phyloP scores from a whole-genome alignment of 2,888 invertebrate species.

The Zonitis immaculata region DNA sequence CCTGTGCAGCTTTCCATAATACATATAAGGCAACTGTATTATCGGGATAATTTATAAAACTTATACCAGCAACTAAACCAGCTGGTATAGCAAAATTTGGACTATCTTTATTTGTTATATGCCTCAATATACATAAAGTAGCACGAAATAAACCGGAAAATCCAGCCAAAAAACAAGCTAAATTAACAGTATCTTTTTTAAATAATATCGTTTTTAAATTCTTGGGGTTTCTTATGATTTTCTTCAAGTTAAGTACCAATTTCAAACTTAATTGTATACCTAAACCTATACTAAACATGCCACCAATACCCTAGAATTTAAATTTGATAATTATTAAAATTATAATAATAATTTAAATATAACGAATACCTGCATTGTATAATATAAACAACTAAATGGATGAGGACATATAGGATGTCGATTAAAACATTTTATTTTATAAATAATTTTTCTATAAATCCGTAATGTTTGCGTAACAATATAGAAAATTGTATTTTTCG shows the following conservation, averaged over 20 bases:
- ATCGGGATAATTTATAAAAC: constrained; percentile 70
- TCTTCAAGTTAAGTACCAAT: constrained; percentile 54
- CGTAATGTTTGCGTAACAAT: constrained; percentile 47
- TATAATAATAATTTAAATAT: too few species aligned
- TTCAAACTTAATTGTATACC: constrained; percentile 58
- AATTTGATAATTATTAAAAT: too few species aligned
- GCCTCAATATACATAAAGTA: constrained; percentile 62
- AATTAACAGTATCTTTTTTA: constrained; percentile 54
- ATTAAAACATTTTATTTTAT: constrained; percentile 51
- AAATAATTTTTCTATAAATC: constrained; percentile 48
- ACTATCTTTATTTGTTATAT: constrained; percentile 58
- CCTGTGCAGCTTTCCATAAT: constrained; percentile 79
- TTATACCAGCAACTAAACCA: constrained; percentile 64
- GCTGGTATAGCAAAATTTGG: constrained; percentile 63
- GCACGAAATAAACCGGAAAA: constrained; percentile 61
- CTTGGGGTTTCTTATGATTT: constrained; percentile 52
- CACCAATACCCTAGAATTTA: constrained; percentile 53
- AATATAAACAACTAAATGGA: constrained; percentile 58
- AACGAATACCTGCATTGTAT: constrained; percentile 53
- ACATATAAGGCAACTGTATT: constrained; percentile 76
- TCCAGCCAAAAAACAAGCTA: constrained; percentile 66
- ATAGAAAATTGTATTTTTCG: constrained; percentile 42
- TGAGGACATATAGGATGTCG: constrained; percentile 57
- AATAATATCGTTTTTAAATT: constrained; percentile 52
- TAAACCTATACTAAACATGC: constrained; percentile 60